Conservation (phyloP, 1,140 invertebrate species). For the Hycleus phaleratus region DNA sequence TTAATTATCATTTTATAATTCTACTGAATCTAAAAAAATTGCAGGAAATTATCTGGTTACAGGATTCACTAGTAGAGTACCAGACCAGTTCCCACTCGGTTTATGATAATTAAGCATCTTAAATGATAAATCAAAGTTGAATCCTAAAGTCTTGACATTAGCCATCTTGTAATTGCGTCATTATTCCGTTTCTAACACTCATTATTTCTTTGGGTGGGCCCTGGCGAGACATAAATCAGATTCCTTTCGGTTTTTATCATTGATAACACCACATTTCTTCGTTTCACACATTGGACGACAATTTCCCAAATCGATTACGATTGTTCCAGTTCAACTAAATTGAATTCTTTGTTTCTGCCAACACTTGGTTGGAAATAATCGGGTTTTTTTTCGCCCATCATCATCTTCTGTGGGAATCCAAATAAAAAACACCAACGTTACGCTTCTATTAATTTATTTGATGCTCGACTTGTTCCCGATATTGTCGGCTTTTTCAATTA, state of each 20-base stretch:
- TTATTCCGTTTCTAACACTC: conserved; percentile 19
- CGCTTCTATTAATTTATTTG: conserved; percentile 9
- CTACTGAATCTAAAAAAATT: too few species aligned
- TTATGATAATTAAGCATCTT: conserved; percentile 18
- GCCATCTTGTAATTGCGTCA: conserved; percentile 19
- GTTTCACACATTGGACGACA: background rate
- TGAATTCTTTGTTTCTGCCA: background rate
- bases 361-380: background rate
- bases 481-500: background rate
- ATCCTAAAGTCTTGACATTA: conserved; percentile 9
- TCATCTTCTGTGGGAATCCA: conserved; percentile 6
- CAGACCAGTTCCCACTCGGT: background rate
- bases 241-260: conserved; percentile 9
- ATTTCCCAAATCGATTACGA: background rate
- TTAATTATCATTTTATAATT: too few species aligned
- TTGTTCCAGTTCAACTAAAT: conserved; percentile 5
- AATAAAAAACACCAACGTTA: conserved; percentile 7
- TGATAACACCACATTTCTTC: conserved; percentile 3
- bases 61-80: too few species aligned
- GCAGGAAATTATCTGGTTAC: too few species aligned
- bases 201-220: conserved; percentile 21
- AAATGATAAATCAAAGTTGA: conserved; percentile 16
- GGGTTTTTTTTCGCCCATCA: background rate
- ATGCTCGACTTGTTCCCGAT: conserved; percentile 10
- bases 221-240: conserved; percentile 6